Percentiles rank a stretch among this genome's conserved stretches.
phyloP scores from a whole-genome alignment of 2,888 invertebrate species.

The Odontocolon sp. region DNA sequence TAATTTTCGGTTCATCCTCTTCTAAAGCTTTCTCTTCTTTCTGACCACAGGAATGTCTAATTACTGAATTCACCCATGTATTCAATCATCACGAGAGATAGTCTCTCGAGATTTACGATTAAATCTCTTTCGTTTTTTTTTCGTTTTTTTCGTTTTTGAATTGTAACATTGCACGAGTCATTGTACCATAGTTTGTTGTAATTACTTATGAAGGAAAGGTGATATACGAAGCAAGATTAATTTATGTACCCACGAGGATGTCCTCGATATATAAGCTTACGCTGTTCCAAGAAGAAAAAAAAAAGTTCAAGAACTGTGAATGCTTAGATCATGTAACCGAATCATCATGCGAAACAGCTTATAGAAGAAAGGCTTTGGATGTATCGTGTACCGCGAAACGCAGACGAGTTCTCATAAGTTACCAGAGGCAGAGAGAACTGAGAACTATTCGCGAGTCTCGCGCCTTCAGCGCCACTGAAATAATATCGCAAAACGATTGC shows the following conservation, averaged over 20 bases:
- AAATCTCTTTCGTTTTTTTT: neutral
- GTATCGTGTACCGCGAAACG: slow-evolving; percentile 1
- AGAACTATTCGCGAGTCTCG: too few relatives aligned
- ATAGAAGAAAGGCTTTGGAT: slow-evolving; percentile 3
- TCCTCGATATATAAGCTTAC: slow-evolving; percentile 11
- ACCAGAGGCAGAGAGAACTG: too few relatives aligned
- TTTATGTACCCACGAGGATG: neutral
- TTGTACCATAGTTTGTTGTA: slow-evolving; percentile 3
- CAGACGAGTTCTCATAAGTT: slow-evolving; percentile 24
- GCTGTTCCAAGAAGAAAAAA: slow-evolving; percentile 40
- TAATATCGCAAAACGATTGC: slow-evolving; percentile 51
- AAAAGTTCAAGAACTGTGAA: slow-evolving; percentile 34
- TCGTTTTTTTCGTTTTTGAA: slow-evolving; percentile 6
- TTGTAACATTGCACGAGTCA: slow-evolving; percentile 12
- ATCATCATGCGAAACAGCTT: slow-evolving; percentile 28
- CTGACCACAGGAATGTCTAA: slow-evolving; percentile 33
- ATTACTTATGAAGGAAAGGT: neutral
- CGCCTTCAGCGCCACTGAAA: slow-evolving; percentile 20
- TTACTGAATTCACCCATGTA: slow-evolving; percentile 35
- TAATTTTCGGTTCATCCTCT: slow-evolving; percentile 32
- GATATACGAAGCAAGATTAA: neutral
- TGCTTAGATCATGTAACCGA: slow-evolving; percentile 45
- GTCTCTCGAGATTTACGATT: slow-evolving; percentile 22
- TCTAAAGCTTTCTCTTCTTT: slow-evolving; percentile 13
- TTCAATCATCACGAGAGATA: slow-evolving; percentile 27